Evolutionary conservation across 2,113 vertebrate species (phyloP).

Genomic region (Eidolon helvum): DNA sequence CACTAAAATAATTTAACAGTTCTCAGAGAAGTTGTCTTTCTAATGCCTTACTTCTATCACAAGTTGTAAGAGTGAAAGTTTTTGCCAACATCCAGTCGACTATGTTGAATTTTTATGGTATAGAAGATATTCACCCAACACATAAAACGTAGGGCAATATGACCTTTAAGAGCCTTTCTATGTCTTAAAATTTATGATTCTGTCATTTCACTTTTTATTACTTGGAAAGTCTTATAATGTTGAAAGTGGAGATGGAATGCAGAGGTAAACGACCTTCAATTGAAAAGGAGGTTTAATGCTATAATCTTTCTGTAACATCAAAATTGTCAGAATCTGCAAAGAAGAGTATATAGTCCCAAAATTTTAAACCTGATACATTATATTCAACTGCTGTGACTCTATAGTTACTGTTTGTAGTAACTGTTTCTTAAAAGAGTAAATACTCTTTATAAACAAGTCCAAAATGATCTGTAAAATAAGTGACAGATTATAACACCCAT

Average conservation of each 20-base stretch:
- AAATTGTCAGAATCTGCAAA: background rate
- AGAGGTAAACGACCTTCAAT: background rate
- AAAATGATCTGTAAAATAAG: background rate
- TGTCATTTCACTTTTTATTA: slow-evolving; percentile 60
- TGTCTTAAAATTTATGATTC: slow-evolving; percentile 50
- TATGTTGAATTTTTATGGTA: slow-evolving; percentile 10
- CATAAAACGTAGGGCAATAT: background rate
- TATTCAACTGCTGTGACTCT: background rate
- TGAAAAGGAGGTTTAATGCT: background rate
- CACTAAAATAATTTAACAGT: background rate
- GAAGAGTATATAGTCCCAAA: background rate
- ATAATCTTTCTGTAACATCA: background rate
- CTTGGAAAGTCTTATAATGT: background rate
- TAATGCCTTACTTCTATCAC: background rate
- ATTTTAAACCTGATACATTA: background rate
- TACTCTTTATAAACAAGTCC: background rate
- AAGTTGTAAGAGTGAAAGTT: background rate
- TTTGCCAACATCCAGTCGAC: background rate
- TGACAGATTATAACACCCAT: background rate
- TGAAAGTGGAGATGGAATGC: background rate
- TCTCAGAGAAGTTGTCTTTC: background rate
- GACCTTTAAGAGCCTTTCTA: slow-evolving; percentile 39
- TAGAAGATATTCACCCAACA: background rate
- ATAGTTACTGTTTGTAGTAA: background rate
- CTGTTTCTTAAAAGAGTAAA: background rate